Percentiles rank a stretch among this genome's conserved stretches.
Conservation (phyloP, 2,113 vertebrate species). For the Zapornia atra region DNA sequence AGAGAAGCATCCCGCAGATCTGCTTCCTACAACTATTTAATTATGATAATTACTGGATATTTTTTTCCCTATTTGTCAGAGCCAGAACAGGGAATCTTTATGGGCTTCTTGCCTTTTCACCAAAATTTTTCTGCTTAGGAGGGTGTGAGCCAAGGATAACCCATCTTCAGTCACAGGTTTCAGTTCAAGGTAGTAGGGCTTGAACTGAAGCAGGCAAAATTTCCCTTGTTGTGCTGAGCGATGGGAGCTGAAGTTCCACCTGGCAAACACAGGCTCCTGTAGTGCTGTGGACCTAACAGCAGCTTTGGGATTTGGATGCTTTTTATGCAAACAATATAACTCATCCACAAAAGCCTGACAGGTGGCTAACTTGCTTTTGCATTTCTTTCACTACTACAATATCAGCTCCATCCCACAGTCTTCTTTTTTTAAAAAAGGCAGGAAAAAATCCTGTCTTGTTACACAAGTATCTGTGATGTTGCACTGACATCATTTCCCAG, state of each 20-base stretch:
- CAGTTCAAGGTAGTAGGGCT: neutral
- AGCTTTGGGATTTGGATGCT: neutral
- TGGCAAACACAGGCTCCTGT: neutral
- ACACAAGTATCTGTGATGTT: neutral
- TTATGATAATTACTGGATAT: neutral
- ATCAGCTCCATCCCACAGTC: neutral
- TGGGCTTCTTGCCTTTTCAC: neutral
- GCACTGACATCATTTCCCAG: neutral
- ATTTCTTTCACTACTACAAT: neutral
- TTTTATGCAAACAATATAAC: neutral
- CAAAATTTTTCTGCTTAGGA: neutral
- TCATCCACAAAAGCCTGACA: neutral
- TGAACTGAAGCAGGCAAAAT: neutral
- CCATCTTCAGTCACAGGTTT: neutral
- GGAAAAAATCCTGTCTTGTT: neutral
- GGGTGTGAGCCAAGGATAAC: neutral
- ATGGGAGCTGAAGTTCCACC: neutral
- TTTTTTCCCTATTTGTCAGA: neutral
- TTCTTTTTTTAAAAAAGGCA: neutral
- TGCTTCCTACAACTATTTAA: neutral
- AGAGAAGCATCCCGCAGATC: accelerated
- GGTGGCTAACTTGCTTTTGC: neutral
- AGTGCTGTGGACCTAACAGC: neutral
- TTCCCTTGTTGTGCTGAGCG: neutral
- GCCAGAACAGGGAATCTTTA: neutral